Percentiles rank a stretch among this genome's conserved stretches.
Evolutionary conservation across 2,797 vertebrate genomes (phyloP).

Genomic region (Loriculus beryllinus): DNA sequence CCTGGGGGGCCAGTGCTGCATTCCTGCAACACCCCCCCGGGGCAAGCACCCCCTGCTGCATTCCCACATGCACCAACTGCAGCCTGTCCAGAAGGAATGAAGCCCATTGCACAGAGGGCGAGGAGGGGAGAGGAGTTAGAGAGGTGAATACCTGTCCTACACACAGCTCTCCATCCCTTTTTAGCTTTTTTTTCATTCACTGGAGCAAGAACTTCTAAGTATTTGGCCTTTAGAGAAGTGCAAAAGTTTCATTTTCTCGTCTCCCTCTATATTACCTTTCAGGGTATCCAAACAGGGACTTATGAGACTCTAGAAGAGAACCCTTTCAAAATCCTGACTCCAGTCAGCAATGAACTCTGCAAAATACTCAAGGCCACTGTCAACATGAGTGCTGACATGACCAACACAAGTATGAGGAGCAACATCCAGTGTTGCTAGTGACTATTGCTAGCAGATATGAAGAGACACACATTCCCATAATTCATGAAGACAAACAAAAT

Average conservation of each 20-base stretch:
- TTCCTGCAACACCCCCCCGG: rapidly evolving
- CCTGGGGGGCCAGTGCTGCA: not conserved
- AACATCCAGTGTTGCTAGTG: not conserved
- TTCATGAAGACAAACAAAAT: not conserved
- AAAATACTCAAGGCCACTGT: not conserved
- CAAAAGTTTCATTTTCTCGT: not conserved
- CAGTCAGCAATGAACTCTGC: not conserved
- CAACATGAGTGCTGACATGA: not conserved
- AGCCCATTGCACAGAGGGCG: rapidly evolving
- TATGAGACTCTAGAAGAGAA: not conserved
- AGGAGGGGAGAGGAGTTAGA: not conserved
- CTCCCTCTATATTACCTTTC: not conserved
- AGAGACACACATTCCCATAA: not conserved
- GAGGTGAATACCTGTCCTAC: not conserved
- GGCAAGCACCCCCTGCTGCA: not conserved
- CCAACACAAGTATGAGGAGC: not conserved
- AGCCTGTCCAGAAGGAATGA: rapidly evolving
- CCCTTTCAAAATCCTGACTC: not conserved
- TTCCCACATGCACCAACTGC: not conserved
- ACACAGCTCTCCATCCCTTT: not conserved
- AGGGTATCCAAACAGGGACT: not conserved
- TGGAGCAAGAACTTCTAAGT: not conserved
- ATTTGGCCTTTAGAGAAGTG: not conserved
- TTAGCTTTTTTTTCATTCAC: not conserved
- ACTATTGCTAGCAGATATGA: not conserved